phyloP scores from a whole-genome alignment of 2,113 vertebrate species.

The Emydocephalus ijimae region DNA sequence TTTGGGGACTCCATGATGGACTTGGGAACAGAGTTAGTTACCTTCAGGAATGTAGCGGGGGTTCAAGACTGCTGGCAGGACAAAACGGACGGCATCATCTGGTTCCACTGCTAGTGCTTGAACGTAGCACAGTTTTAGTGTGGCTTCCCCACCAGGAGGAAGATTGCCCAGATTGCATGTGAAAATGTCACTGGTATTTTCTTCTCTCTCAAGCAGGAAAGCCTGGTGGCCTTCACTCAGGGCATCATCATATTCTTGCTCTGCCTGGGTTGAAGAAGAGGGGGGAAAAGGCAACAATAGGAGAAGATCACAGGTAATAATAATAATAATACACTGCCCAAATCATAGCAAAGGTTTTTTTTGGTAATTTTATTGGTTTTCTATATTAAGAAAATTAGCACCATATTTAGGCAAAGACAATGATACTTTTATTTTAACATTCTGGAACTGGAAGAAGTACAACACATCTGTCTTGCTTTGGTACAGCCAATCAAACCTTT shows the following conservation, averaged over 20 bases:
- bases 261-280: conserved; percentile 59
- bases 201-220: conserved; percentile 77
- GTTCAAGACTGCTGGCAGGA: conserved; percentile 77
- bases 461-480: neutral
- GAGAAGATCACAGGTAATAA: neutral
- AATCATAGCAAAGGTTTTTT: neutral
- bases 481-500: neutral
- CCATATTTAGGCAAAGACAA: neutral
- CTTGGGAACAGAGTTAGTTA: conserved; percentile 30
- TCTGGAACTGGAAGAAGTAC: neutral
- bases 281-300: neutral
- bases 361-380: neutral
- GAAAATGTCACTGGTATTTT: conserved; percentile 73
- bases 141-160: conserved; percentile 67
- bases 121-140: conserved; percentile 74
- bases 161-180: conserved; percentile 77
- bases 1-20: neutral
- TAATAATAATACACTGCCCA: neutral
- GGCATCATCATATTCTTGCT: conserved; percentile 71
- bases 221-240: conserved; percentile 73
- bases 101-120: conserved; percentile 76
- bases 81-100: conserved; percentile 74
- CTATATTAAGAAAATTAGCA: neutral
- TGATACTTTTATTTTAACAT: neutral
- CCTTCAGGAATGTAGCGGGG: conserved; percentile 74